Conservation (phyloP, 2,113 vertebrate genomes). For the Elaphurus davidianus region DNA sequence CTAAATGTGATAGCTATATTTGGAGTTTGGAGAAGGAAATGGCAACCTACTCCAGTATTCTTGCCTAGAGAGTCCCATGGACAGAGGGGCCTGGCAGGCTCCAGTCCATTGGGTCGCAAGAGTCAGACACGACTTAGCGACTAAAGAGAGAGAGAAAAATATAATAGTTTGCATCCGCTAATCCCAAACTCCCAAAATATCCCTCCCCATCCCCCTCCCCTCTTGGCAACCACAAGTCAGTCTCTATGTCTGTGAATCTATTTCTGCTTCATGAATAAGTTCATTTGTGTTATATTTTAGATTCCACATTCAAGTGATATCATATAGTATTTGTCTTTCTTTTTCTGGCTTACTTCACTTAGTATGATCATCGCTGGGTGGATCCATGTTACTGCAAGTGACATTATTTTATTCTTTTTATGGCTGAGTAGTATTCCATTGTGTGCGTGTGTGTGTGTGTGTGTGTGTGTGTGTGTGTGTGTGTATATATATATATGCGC, state of each 20-base stretch:
- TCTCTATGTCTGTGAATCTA: not conserved
- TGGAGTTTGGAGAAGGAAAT: not conserved
- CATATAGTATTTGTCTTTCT: not conserved
- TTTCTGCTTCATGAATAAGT: not conserved
- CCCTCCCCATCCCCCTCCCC: not conserved
- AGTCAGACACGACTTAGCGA: rapidly evolving
- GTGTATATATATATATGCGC: no score
- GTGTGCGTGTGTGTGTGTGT: no score
- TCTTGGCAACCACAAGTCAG: not conserved
- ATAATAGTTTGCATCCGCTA: not conserved
- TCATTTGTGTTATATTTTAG: not conserved
- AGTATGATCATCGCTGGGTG: not conserved
- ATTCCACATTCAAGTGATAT: not conserved
- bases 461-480: no score
- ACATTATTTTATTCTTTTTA: not conserved
- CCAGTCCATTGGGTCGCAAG: not conserved
- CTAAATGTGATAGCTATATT: not conserved
- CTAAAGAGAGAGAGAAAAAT: not conserved
- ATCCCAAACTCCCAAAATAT: not conserved
- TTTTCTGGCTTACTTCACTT: not conserved
- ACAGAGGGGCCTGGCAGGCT: not conserved
- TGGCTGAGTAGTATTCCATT: not conserved
- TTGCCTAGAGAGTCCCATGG: not conserved
- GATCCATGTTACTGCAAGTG: not conserved
- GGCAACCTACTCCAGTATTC: not conserved